phyloP scores from a whole-genome alignment of 2,797 vertebrate genomes.

The Aplochiton taeniatus region DNA sequence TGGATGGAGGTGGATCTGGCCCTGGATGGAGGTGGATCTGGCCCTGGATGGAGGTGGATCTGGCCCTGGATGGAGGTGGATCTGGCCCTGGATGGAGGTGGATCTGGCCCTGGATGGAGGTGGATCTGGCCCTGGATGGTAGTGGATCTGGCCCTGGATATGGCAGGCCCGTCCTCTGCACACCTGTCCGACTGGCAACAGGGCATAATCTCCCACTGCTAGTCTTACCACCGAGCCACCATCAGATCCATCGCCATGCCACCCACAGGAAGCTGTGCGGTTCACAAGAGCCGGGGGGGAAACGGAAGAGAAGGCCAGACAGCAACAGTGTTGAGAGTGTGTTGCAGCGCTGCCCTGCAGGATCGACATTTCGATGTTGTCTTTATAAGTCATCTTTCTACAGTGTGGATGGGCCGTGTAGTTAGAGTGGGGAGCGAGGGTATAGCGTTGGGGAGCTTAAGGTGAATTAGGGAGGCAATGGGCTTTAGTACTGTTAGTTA shows the following conservation, averaged over 20 bases:
- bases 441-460: not conserved
- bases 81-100: conserved; percentile 30
- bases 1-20: not conserved
- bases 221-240: conserved; percentile 9
- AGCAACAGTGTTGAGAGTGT: too few species aligned
- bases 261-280: too few species aligned
- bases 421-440: too few species aligned
- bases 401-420: too few species aligned
- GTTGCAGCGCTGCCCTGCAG: too few species aligned
- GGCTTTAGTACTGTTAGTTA: too few species aligned
- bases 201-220: conserved; percentile 27
- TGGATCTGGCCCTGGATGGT: conserved; percentile 18
- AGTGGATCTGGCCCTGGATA: not conserved
- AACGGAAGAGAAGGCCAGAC: not conserved
- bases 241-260: not conserved
- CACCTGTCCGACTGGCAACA: conserved; percentile 7
- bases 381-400: too few species aligned
- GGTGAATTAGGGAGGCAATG: too few species aligned
- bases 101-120: conserved; percentile 6
- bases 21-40: conserved; percentile 8
- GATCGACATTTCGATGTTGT: too few species aligned
- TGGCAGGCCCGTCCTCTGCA: conserved; percentile 12
- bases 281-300: too few species aligned
- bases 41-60: conserved; percentile 24
- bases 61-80: conserved; percentile 19